These are phyloP conservation scores for Battus philenor DNA, from an alignment of 1,140 invertebrate genomes.

Conservation along the genomic window DNA sequence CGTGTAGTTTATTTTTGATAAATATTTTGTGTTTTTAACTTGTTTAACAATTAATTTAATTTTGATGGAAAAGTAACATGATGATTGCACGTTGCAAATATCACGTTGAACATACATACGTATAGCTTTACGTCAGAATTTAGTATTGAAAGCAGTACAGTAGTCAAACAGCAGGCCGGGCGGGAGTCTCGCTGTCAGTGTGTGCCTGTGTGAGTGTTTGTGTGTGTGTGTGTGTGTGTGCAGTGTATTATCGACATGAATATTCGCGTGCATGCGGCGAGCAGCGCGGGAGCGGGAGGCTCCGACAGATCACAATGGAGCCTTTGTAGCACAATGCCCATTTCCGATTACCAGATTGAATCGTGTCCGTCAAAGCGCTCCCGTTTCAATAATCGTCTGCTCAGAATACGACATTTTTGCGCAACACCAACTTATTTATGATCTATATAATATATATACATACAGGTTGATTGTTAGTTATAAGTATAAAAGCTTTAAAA, in stretches of 20 bases:
- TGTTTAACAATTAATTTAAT: no score
- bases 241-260: slow-evolving; percentile 25
- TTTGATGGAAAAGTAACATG: no score
- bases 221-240: no score
- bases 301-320: slow-evolving; percentile 43
- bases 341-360: slow-evolving; percentile 74
- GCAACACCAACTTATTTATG: slow-evolving; percentile 4
- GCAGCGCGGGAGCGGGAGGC: slow-evolving; percentile 28
- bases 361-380: slow-evolving; percentile 59
- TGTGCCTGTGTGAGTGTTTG: no score
- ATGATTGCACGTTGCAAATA: no score
- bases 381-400: slow-evolving; percentile 44
- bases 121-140: no score
- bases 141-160: no score
- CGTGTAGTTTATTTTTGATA: no score
- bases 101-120: no score
- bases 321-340: slow-evolving; percentile 69
- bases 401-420: slow-evolving; percentile 28
- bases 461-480: background rate
- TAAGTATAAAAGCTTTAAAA: background rate
- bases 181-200: no score
- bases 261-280: slow-evolving; percentile 38
- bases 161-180: no score
- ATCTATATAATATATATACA: background rate
- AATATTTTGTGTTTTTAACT: no score